Conservation (phyloP, 2,888 invertebrate species). For the Anoncus sp. region DNA sequence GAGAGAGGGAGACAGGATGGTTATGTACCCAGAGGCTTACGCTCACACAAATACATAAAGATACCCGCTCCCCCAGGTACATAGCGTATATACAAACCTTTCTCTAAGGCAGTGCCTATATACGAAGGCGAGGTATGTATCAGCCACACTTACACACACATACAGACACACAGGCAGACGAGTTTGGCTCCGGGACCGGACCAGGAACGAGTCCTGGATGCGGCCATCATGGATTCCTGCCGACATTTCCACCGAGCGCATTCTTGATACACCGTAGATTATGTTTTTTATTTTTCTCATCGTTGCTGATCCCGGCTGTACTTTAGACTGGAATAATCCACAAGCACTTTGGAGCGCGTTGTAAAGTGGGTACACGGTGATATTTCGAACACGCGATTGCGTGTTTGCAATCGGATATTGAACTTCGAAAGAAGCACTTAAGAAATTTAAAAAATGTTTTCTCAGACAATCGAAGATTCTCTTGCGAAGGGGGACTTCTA, state of each 20-base stretch:
- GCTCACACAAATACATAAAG: background rate
- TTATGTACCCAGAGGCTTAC: slow-evolving; percentile 20
- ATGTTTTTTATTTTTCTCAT: slow-evolving; percentile 21
- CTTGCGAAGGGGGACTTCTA: background rate
- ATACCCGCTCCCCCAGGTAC: slow-evolving; percentile 12
- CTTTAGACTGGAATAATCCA: slow-evolving; percentile 31
- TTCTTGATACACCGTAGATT: slow-evolving; percentile 38
- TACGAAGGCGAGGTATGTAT: slow-evolving; percentile 35
- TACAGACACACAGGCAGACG: slow-evolving; percentile 32
- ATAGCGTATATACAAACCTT: slow-evolving; percentile 29
- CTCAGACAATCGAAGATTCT: background rate
- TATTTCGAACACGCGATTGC: slow-evolving; percentile 44
- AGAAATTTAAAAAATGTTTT: slow-evolving; percentile 19
- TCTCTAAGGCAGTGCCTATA: slow-evolving; percentile 35
- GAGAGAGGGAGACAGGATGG: slow-evolving; percentile 9
- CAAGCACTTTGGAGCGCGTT: slow-evolving; percentile 33
- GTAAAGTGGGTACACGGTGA: slow-evolving; percentile 29
- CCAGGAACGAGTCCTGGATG: slow-evolving; percentile 59
- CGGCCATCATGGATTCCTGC: slow-evolving; percentile 75
- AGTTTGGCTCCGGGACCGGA: slow-evolving; percentile 43
- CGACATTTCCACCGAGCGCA: slow-evolving; percentile 63
- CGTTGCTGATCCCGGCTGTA: slow-evolving; percentile 30
- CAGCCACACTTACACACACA: slow-evolving; percentile 19
- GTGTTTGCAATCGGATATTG: slow-evolving; percentile 17
- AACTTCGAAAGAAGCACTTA: background rate